Evolutionary conservation across 2,113 vertebrate species (phyloP), one percentile per base, ranked within the genome.

Genomic region (Propithecus coquereli): DNA sequence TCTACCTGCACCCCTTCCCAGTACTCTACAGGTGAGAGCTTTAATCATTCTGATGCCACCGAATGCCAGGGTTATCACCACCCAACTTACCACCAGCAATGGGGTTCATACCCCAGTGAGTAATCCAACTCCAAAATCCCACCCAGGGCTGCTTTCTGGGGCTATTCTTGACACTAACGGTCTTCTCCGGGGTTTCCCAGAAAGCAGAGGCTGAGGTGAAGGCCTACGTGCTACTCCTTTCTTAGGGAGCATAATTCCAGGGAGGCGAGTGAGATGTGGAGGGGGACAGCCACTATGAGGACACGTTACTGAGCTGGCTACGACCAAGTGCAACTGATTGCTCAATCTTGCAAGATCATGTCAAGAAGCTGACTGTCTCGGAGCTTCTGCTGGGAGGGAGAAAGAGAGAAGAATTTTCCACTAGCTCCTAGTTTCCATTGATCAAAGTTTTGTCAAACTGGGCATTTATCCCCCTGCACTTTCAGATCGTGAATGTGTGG

Each of bases 341-440:
- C 94, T 97, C 94, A 91, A 95, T 96, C 95, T 96, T 94, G 89
- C 96, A 88, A 92, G 96, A 95, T 77, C 94, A 83, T 94, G 93
- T 96, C 91, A 80, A 94, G 93, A 94, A 95, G 77, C 93, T 32
- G 47, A 90, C 37, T 82, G 57, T 94, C 93, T 96, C 52, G 93
- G 85, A 90, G 77, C 65, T 66, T 92, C 94, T 87, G 43, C 81
- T 47, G n/a, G 61, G 86, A 95, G 65, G 83, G 66, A 74, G 87
- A 25, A 43, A 73, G 61, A 82, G 5, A 63, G 71, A 92, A 87
- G 81, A 68, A 87, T 40, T 90, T 97, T 81, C 94, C 81, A 90
- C 81, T 45, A 43, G 85, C 93, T 82, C 66, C 95, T 47, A 40
- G 73, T 86, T 79, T 81, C 93, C 81, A 57, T 45, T 81, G 89